A percentile compares a stretch with the other conserved stretches of the same genome.
Evolutionary conservation across 2,113 vertebrate species (phyloP).

Genomic region (Sander vitreus): DNA sequence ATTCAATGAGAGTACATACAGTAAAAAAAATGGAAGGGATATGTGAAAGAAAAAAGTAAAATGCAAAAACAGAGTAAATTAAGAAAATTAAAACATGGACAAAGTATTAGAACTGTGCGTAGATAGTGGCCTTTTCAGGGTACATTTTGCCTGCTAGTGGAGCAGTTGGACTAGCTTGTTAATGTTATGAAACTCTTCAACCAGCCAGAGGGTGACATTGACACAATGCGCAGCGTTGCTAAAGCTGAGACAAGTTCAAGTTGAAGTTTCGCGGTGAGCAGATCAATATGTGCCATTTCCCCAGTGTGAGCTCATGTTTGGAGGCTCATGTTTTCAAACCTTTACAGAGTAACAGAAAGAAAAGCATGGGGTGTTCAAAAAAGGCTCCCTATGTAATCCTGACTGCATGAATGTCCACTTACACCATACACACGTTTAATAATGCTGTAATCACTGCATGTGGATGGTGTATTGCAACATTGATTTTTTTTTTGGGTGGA

Average conservation of each 20-base stretch:
- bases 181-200: slow-evolving; percentile 5
- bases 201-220: slow-evolving; percentile 14
- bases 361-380: background rate
- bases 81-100: background rate
- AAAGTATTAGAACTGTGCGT: background rate
- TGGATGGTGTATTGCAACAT: background rate
- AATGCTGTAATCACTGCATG: background rate
- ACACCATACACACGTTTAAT: background rate
- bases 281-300: slow-evolving; percentile 36
- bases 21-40: background rate
- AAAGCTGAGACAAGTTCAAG: background rate
- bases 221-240: background rate
- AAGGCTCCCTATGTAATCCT: background rate
- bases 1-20: background rate
- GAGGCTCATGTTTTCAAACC: background rate
- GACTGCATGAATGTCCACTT: slow-evolving; percentile 1
- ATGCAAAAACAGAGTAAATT: background rate
- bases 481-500: background rate
- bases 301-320: background rate
- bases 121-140: background rate
- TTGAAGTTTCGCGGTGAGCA: background rate
- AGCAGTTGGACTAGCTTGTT: slow-evolving; percentile 1
- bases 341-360: background rate
- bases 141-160: background rate
- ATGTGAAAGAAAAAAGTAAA: background rate